These are phyloP conservation scores for Atractosteus spatula DNA, from an alignment of 2,113 vertebrate species.

Conservation along the genomic window DNA sequence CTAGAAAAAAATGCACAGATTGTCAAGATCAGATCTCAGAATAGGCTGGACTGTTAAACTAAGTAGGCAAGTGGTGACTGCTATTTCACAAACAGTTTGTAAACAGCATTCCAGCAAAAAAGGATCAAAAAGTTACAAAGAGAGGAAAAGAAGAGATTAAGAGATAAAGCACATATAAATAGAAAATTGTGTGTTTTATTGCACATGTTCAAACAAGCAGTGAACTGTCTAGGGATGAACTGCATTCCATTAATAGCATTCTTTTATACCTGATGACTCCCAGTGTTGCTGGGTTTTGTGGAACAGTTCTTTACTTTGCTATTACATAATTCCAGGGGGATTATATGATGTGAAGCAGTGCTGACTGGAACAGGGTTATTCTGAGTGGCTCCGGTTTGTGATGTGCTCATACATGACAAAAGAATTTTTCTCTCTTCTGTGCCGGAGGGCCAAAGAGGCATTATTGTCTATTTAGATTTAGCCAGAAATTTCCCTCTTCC, in stretches of 20 bases:
- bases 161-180: neutral
- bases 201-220: slow-evolving; percentile 3
- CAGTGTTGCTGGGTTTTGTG: neutral
- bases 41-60: no score
- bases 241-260: slow-evolving; percentile 18
- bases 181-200: slow-evolving; percentile 7
- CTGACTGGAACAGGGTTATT: slow-evolving; percentile 19
- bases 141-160: neutral
- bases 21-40: no score
- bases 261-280: slow-evolving; percentile 1
- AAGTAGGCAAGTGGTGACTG: no score
- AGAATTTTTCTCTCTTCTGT: neutral
- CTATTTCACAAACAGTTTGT: neutral
- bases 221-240: neutral
- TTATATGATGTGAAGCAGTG: neutral
- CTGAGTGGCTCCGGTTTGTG: neutral
- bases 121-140: neutral
- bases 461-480: neutral
- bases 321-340: slow-evolving; percentile 15
- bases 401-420: neutral
- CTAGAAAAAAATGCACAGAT: no score
- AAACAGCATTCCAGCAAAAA: neutral
- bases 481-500: neutral
- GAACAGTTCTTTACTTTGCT: neutral
- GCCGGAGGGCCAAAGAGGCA: neutral